phyloP scores from a whole-genome alignment of 2,888 invertebrate genomes.

The Caprella mutica region DNA sequence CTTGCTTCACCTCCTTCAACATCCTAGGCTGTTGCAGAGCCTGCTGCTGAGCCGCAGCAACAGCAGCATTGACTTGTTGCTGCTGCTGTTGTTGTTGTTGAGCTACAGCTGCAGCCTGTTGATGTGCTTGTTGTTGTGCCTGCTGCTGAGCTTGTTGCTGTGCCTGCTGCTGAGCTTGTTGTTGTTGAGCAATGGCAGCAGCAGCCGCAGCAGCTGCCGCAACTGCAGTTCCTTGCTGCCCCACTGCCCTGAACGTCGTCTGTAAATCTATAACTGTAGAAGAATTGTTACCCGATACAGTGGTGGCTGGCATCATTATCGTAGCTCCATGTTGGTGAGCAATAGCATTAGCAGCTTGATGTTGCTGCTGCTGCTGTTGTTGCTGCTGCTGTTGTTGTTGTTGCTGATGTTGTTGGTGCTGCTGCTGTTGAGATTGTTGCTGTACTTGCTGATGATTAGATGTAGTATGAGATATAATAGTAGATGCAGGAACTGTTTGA shows the following conservation, averaged over 20 bases:
- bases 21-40: neutral
- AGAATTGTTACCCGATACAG: no score
- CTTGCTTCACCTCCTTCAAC: conserved; percentile 8
- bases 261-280: conserved; percentile 5
- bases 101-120: neutral
- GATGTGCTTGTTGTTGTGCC: conserved; percentile 3
- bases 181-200: conserved; percentile 1
- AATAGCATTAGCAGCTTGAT: conserved; percentile 11
- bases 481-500: neutral
- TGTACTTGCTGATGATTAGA: conserved; percentile 1
- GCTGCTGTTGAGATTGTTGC: conserved; percentile 10
- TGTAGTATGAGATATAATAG: conserved; percentile 5
- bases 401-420: neutral
- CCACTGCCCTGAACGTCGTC: conserved; percentile 4
- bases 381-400: neutral
- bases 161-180: neutral
- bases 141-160: conserved; percentile 8
- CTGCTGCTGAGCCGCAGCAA: no score
- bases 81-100: conserved; percentile 5
- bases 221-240: neutral
- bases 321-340: conserved; percentile 18
- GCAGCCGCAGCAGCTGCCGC: conserved; percentile 9
- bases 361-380: conserved; percentile 11
- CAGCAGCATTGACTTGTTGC: no score
- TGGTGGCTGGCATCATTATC: conserved; percentile 5